Evolutionary conservation across 2,888 invertebrate species (phyloP).

Genomic region (Hemicrepidius hirtus): DNA sequence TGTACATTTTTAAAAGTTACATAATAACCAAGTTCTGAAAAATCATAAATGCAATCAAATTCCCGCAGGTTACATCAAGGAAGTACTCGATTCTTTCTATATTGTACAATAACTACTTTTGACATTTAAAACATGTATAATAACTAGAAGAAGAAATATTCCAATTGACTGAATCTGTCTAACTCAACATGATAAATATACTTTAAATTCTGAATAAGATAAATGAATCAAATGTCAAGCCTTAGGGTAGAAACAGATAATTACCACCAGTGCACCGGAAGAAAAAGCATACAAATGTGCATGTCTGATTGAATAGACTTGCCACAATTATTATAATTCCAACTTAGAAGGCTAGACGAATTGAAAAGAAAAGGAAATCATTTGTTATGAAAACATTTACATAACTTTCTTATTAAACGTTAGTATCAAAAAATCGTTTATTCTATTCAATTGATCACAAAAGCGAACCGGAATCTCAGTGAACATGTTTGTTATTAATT

Average conservation of each 20-base stretch:
- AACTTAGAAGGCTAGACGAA: neutral
- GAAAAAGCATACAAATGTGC: neutral
- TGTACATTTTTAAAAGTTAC: too few relatives aligned
- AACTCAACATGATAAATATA: neutral
- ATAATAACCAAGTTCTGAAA: too few relatives aligned
- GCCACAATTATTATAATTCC: neutral
- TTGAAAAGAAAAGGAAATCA: constrained; percentile 10
- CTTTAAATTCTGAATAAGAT: neutral
- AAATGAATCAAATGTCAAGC: constrained; percentile 17
- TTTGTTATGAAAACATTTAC: constrained; percentile 5
- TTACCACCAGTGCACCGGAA: neutral
- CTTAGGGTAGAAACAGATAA: neutral
- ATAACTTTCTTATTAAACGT: neutral
- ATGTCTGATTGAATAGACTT: neutral
- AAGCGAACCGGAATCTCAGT: too few relatives aligned
- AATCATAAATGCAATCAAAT: too few relatives aligned
- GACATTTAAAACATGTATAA: neutral
- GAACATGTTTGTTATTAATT: too few relatives aligned
- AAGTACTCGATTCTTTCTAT: constrained; percentile 5
- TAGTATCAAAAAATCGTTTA: too few relatives aligned
- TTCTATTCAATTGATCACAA: too few relatives aligned
- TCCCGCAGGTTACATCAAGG: neutral
- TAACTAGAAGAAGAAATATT: neutral
- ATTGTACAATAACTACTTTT: neutral
- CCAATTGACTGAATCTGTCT: neutral